These are phyloP conservation scores for Sebastes kiyomatsui DNA, from an alignment of 2,797 vertebrate species.

Conservation along the genomic window DNA sequence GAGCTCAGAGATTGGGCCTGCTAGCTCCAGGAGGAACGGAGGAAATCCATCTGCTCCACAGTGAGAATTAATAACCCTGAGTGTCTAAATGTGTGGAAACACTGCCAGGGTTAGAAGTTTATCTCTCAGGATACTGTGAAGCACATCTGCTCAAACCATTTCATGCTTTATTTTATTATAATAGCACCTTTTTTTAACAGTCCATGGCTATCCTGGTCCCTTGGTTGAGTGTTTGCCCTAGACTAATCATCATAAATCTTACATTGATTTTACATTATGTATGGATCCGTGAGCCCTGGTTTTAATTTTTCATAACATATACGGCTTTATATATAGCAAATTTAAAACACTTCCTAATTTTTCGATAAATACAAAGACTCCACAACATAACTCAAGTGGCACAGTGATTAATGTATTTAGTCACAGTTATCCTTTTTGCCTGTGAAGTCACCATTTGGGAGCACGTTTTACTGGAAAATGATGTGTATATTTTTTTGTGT, in stretches of 20 bases:
- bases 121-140: constrained; percentile 7
- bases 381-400: background rate
- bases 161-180: background rate
- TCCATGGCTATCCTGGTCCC: background rate
- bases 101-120: background rate
- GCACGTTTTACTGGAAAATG: background rate
- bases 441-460: background rate
- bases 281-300: background rate
- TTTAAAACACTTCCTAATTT: background rate
- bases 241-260: background rate
- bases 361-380: background rate
- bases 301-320: background rate
- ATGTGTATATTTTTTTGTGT: background rate
- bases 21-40: constrained; percentile 84
- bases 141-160: constrained; percentile 31
- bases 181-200: background rate
- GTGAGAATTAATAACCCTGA: constrained; percentile 65
- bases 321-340: background rate
- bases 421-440: background rate
- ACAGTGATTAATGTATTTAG: background rate
- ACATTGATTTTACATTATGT: background rate
- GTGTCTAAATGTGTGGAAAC: constrained; percentile 7
- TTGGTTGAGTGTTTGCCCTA: too few species aligned
- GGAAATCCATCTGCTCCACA: constrained; percentile 82
- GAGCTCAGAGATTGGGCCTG: constrained; percentile 83